A percentile compares a stretch with the other conserved stretches of the same genome.
Conservation (phyloP, 2,113 vertebrate species). For the Salvelinus alpinus region DNA sequence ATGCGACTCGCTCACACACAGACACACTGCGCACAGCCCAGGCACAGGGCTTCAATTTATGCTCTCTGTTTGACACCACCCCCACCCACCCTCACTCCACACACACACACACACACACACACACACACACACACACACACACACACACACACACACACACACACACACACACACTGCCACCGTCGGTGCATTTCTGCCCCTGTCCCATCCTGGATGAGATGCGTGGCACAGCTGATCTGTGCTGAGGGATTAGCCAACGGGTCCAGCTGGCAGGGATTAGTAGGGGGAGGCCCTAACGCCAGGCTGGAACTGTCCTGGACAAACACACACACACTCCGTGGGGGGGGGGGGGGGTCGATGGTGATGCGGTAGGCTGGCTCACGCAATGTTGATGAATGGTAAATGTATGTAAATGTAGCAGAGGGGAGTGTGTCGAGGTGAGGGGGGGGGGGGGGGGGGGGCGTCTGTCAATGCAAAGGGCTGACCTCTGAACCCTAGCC, state of each 20-base stretch:
- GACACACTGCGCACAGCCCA: constrained; percentile 73
- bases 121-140: constrained; percentile 37
- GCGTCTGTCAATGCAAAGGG: constrained; percentile 69
- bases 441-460: constrained; percentile 39
- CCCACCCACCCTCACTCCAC: constrained; percentile 51
- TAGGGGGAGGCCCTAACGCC: constrained; percentile 56
- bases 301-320: constrained; percentile 49
- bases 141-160: constrained; percentile 47
- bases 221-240: constrained; percentile 78
- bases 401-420: constrained; percentile 68
- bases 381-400: constrained; percentile 39
- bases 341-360: constrained; percentile 3
- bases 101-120: constrained; percentile 34
- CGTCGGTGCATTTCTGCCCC: constrained; percentile 68
- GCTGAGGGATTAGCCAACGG: constrained; percentile 77
- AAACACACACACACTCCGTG: neutral
- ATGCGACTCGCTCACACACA: constrained; percentile 60
- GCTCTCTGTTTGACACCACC: constrained; percentile 77
- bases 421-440: neutral
- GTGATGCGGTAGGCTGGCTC: constrained; percentile 34
- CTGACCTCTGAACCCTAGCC: constrained; percentile 62
- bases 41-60: constrained; percentile 78
- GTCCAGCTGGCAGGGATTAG: constrained; percentile 82
- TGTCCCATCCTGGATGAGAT: constrained; percentile 71
- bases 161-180: constrained; percentile 16